Evolutionary conservation across 2,888 invertebrate species (phyloP), one percentile per base, ranked within the genome.

Genomic region (Cataglyphis cursor): DNA sequence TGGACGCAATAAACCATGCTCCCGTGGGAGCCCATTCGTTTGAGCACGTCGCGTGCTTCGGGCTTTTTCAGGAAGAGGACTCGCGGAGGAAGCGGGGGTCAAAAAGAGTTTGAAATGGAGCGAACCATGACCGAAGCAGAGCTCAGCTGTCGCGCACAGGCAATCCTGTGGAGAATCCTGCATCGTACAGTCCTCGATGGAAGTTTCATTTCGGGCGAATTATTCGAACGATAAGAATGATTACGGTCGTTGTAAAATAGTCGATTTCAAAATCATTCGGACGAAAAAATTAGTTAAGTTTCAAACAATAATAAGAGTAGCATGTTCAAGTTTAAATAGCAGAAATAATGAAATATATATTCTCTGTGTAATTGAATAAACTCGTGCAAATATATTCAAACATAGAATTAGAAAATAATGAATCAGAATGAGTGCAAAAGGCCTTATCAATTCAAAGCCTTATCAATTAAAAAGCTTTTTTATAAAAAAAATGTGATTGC

Each of bases 81-180:
- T 70, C 54, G 64, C 66, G n/a, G 35, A 18, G 44, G 41, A 41
- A 12, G 51, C 6, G 31, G 54, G 70, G 82, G 81, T 81, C 84
- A 83, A 83, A 88, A 87, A 87, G 91, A 91, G 91, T 89, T 89
- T 76, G 88, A 87, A 90, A 88, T 87, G 86, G 90, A 86, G 84
- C 91, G 86, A 88, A 81, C 84, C 88, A 85, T 91, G 90, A 89
- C 90, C 84, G 88, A 90, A 85, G 85, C 89, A 84, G 87, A 87
- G 85, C 85, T 89, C 91, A 87, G 88, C 92, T 92, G 91, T 91
- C 92, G 90, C 84, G 86, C 75, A 75, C 91, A 91, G 88, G 86
- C 83, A 80, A 84, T 85, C 90, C 88, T n/a, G 85, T 86, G 83
- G 87, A 89, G 86, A 88, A 88, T 91, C 81, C 82, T 78, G 80